Evolutionary conservation across 2,797 vertebrate species (phyloP), one percentile per base, ranked within the genome.

Genomic region (Acestrorhynchus altus): DNA sequence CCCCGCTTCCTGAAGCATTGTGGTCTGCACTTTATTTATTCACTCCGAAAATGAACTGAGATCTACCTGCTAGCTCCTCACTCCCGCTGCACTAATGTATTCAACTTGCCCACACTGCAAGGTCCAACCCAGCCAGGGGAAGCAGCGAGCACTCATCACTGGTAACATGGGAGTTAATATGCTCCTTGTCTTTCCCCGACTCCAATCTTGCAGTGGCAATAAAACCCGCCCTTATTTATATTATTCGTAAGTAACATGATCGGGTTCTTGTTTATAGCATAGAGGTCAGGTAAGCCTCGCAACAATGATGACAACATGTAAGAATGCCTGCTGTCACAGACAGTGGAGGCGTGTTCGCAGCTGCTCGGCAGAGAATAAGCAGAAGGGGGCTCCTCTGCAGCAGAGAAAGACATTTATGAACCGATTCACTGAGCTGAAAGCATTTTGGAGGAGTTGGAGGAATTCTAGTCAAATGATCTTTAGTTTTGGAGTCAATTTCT

Each of bases 1-100:
- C 61, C 52, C 52, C 65, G 26, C 59, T 72, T 83, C 59, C 64
- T 74, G 81, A 60, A 76, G 18, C 52, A 69, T 51, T 76, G 72
- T 59, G 67, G 72, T 39, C 31, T 1, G 13, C 56, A 71, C 70
- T 82, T 44, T 83, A 80, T 84, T 82, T 57, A 81, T 83, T 83
- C 78, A 65, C 70, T 72, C 49, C 4, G 65, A 71, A 72, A 80
- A 81, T 63, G 65, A 59, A 51, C 74, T 68, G 49, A 77, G 66
- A 69, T 68, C 66, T 46, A 63, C 68, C 80, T 72, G 61, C 67
- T 61, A 52, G 65, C 49, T 49, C 28, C 40, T 74, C 31, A 65
- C 67, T 67, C 72, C 51, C 35, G 40, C 42, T 26, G 12, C 15
- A 4, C 57, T 78, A 54, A 75, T 57, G 64, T 78, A 74, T 82